Conservation (phyloP, 2,113 vertebrate genomes). For the Sphyrna mokarran region DNA sequence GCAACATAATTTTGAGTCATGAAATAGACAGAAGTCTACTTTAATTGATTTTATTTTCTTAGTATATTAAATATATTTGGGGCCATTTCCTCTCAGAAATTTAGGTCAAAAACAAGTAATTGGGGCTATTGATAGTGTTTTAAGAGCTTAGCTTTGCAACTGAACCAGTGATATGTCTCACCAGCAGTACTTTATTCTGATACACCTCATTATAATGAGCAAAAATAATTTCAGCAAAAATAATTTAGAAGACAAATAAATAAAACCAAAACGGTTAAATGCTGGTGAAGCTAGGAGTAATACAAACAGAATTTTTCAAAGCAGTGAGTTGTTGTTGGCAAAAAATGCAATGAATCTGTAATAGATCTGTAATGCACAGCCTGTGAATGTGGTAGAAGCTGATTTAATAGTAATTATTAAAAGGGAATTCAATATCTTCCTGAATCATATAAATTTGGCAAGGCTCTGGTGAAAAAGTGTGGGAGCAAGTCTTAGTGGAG, state of each 20-base stretch:
- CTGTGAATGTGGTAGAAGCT: not conserved
- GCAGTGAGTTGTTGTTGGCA: not conserved
- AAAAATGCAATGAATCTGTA: not conserved
- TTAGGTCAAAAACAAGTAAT: not conserved
- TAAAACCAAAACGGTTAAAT: not conserved
- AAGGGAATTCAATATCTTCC: not conserved
- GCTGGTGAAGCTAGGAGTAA: not conserved
- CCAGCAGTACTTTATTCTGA: not conserved
- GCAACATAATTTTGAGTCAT: not conserved
- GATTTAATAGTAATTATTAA: not conserved
- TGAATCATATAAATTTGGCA: not conserved
- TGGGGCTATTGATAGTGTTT: not conserved
- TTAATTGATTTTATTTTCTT: not conserved
- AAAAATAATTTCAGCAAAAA: not conserved
- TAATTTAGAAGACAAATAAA: constrained; percentile 4
- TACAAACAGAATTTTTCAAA: not conserved
- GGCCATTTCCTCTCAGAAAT: not conserved
- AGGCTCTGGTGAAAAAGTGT: not conserved
- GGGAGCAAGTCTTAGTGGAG: not conserved
- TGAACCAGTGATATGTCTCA: not conserved
- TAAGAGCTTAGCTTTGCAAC: not conserved
- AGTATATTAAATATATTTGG: not conserved
- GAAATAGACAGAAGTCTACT: not conserved
- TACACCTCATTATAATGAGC: not conserved
- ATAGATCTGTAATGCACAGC: not conserved